phyloP scores from a whole-genome alignment of 2,888 invertebrate species.

The Camponotus fellah region DNA sequence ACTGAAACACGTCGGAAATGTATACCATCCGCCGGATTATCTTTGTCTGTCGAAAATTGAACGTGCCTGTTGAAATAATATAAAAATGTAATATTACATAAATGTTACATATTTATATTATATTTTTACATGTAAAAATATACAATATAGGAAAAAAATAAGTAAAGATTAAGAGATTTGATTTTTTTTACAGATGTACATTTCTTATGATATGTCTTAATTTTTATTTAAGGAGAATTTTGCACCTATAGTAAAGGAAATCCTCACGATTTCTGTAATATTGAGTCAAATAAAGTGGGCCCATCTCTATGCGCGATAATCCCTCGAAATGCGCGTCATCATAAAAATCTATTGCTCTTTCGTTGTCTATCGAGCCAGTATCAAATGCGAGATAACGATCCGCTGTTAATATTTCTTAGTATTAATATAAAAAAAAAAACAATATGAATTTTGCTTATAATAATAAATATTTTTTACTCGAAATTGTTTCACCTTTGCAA shows the following conservation, averaged over 20 bases:
- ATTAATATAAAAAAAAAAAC: neutral
- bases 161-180: neutral
- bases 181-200: neutral
- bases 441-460: neutral
- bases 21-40: constrained; percentile 48
- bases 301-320: constrained; percentile 88
- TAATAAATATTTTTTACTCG: neutral
- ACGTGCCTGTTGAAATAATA: constrained; percentile 79
- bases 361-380: constrained; percentile 79
- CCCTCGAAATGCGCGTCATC: constrained; percentile 90
- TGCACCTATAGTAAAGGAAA: constrained; percentile 79
- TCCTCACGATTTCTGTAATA: constrained; percentile 88
- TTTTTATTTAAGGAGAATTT: neutral
- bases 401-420: constrained; percentile 76
- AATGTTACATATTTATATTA: neutral
- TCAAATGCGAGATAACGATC: constrained; percentile 83
- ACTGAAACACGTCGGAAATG: constrained; percentile 75
- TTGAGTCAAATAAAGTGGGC: constrained; percentile 87
- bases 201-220: neutral
- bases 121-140: neutral
- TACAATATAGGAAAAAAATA: neutral
- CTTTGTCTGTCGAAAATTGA: constrained; percentile 79
- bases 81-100: neutral
- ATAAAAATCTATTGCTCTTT: constrained; percentile 87
- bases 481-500: constrained; percentile 87